Percentiles rank a stretch among this genome's conserved stretches.
Conservation (phyloP, 2,113 vertebrate species). For the Gymnogyps californianus region DNA sequence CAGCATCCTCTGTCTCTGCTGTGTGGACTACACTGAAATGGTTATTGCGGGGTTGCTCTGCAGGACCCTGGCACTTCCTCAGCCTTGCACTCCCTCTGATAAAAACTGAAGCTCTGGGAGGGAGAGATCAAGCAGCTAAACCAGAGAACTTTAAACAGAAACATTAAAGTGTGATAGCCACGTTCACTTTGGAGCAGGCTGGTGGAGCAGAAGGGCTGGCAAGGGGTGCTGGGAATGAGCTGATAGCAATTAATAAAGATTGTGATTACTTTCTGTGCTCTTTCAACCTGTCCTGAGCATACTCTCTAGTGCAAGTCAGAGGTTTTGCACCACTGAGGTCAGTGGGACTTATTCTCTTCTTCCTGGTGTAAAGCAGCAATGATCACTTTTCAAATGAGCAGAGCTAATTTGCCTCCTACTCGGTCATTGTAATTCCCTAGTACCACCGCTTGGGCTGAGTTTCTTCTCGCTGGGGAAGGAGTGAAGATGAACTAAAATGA, state of each 20-base stretch:
- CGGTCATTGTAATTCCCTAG: not conserved
- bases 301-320: not conserved
- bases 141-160: not conserved
- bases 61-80: not conserved
- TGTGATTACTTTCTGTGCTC: not conserved
- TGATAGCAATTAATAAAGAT: not conserved
- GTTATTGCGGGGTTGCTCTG: not conserved
- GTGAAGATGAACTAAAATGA: not conserved
- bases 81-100: not conserved
- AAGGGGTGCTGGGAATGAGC: not conserved
- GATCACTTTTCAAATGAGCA: rapidly evolving
- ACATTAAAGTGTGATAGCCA: not conserved
- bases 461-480: not conserved
- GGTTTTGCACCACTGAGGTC: not conserved
- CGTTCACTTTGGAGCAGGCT: not conserved
- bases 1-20: not conserved
- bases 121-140: not conserved
- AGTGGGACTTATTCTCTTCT: not conserved
- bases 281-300: not conserved
- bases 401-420: not conserved
- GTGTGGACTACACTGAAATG: not conserved
- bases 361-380: not conserved
- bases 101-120: not conserved
- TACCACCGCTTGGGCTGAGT: not conserved
- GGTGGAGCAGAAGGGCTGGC: not conserved